These are phyloP conservation scores for Tokudaia tokunoshimensis DNA, from an alignment of 2,797 vertebrate species.

Conservation along the genomic window DNA sequence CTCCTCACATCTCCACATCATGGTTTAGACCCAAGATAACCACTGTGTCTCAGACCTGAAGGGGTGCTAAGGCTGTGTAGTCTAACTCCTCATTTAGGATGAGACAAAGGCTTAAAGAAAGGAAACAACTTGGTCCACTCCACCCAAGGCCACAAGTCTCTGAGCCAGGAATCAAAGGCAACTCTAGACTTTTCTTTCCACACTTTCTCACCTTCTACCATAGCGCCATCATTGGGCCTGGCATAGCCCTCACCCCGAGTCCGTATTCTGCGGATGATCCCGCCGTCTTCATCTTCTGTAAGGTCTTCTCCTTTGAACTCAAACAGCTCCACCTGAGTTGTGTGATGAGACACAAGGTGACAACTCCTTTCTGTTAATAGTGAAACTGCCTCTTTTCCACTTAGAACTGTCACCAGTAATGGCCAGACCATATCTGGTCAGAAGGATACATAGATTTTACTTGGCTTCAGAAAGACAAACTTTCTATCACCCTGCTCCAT, in stretches of 20 bases:
- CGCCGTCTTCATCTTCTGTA: conserved; percentile 95
- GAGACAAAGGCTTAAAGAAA: not conserved
- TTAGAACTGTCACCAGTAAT: not conserved
- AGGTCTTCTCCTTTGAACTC: conserved; percentile 97
- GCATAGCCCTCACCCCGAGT: conserved; percentile 95
- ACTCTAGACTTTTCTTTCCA: not conserved
- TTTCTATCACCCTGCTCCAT: not conserved
- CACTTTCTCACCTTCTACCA: conserved; percentile 93
- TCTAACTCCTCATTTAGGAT: not conserved
- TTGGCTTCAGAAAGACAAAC: not conserved
- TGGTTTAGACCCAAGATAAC: not conserved
- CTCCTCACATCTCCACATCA: not conserved
- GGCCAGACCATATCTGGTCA: not conserved
- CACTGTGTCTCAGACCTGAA: not conserved
- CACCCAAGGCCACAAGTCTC: not conserved
- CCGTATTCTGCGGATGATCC: conserved; percentile 95
- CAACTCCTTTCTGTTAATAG: not conserved
- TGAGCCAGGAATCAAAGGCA: not conserved
- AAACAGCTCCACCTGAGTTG: conserved; percentile 94
- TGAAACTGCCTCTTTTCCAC: not conserved
- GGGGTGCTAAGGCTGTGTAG: not conserved
- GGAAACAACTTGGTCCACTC: not conserved
- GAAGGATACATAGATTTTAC: not conserved
- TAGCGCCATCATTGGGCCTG: conserved; percentile 95
- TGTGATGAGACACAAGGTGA: not conserved